These are phyloP conservation scores for Hemiscyllium ocellatum DNA, from an alignment of 2,113 vertebrate species.

Conservation along the genomic window DNA sequence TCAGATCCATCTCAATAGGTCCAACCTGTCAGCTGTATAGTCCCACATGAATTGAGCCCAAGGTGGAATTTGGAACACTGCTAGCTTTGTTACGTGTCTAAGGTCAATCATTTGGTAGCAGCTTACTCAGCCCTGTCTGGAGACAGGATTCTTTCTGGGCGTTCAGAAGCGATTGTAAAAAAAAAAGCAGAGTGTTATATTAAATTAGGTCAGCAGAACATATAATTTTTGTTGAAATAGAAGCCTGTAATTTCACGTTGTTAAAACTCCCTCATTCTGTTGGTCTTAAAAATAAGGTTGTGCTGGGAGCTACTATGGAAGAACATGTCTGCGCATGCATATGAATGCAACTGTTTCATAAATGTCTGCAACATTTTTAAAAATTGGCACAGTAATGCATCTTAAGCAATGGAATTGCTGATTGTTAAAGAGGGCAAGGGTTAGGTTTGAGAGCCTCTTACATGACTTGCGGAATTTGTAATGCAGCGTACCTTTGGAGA, in stretches of 20 bases:
- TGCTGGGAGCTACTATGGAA: not conserved
- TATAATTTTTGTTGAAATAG: constrained; percentile 36
- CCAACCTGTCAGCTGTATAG: not conserved
- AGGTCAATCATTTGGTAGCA: constrained; percentile 17
- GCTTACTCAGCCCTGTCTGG: constrained; percentile 15
- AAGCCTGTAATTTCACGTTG: constrained; percentile 32
- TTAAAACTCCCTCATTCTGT: constrained; percentile 25
- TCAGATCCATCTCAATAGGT: not conserved
- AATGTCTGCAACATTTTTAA: not conserved
- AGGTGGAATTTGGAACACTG: constrained; percentile 33
- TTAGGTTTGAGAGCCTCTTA: not conserved
- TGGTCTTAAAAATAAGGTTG: not conserved
- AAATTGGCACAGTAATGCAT: not conserved
- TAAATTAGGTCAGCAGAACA: constrained; percentile 23
- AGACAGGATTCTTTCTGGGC: constrained; percentile 34
- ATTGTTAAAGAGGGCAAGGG: not conserved
- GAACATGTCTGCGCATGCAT: constrained; percentile 6
- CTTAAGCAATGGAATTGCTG: constrained; percentile 1
- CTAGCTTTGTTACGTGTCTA: constrained; percentile 15
- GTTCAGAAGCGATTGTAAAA: constrained; percentile 37
- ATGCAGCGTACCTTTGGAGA: not conserved
- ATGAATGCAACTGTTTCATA: not conserved
- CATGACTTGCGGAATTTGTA: not conserved
- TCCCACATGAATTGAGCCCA: not conserved
- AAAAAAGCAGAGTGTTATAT: constrained; percentile 32